These are phyloP conservation scores for Lasaia peninsularis DNA, from an alignment of 1,140 invertebrate genomes.

Conservation along the genomic window DNA sequence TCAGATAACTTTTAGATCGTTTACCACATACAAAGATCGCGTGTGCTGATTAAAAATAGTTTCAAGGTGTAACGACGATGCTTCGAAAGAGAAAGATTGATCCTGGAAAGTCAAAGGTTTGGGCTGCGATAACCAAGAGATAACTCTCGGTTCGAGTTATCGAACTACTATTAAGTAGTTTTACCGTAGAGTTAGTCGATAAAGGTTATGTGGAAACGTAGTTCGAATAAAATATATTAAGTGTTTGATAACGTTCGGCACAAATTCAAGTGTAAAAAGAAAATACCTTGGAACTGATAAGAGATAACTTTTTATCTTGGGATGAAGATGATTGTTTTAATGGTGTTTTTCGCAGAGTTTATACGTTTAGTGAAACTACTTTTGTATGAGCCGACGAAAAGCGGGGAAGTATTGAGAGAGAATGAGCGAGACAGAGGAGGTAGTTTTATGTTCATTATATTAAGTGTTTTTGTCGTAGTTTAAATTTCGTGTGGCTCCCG, in stretches of 20 bases:
- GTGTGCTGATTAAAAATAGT: conserved; percentile 51
- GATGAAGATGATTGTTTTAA: background rate
- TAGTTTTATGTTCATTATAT: background rate
- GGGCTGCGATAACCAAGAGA: conserved; percentile 46
- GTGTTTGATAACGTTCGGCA: background rate
- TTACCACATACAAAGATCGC: conserved; percentile 32
- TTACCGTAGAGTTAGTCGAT: conserved; percentile 18
- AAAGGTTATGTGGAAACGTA: conserved; percentile 32
- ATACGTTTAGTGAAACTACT: conserved; percentile 1
- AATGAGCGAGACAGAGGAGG: background rate
- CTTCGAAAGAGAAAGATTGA: conserved; percentile 22
- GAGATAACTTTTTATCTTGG: conserved; percentile 1
- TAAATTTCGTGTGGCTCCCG: no score
- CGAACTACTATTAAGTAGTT: no score
- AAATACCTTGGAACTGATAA: conserved; percentile 4
- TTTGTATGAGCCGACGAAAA: background rate
- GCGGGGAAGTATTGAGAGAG: background rate
- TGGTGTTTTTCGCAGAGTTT: background rate
- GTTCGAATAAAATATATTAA: conserved; percentile 5
- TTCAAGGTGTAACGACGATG: conserved; percentile 42
- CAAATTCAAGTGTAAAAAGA: background rate
- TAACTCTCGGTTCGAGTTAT: conserved; percentile 35
- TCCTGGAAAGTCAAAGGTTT: conserved; percentile 11
- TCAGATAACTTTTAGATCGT: background rate
- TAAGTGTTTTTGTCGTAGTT: no score